phyloP scores from a whole-genome alignment of 2,797 vertebrate species.

The Acipenser oxyrinchus region DNA sequence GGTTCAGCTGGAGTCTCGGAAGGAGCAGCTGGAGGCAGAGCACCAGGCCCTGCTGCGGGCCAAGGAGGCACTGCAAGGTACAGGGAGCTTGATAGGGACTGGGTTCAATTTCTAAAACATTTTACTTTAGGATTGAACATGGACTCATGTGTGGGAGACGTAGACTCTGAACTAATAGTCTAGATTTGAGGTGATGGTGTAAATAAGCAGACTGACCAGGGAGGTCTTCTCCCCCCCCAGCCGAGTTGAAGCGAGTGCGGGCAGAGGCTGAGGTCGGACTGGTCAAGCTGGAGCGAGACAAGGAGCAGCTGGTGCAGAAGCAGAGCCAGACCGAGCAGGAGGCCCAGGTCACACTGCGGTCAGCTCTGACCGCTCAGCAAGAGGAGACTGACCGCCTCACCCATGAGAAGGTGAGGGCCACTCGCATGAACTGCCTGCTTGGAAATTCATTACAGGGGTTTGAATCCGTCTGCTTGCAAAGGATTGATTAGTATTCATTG shows the following conservation, averaged over 20 bases:
- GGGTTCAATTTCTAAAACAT: too few species aligned
- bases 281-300: constrained; percentile 62
- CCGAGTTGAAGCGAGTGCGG: constrained; percentile 58
- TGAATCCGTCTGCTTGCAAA: too few species aligned
- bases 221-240: constrained; percentile 41
- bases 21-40: constrained; percentile 72
- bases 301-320: constrained; percentile 55
- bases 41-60: constrained; percentile 56
- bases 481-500: too few species aligned
- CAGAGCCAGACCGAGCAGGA: constrained; percentile 58
- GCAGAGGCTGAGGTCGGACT: constrained; percentile 48
- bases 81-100: background rate
- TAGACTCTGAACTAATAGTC: too few species aligned
- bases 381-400: constrained; percentile 70
- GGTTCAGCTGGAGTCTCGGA: constrained; percentile 59
- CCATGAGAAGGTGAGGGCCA: constrained; percentile 63
- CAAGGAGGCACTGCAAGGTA: constrained; percentile 69
- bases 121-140: too few species aligned
- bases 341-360: constrained; percentile 57
- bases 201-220: background rate
- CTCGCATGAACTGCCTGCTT: too few species aligned
- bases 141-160: too few species aligned
- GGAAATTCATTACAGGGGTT: too few species aligned
- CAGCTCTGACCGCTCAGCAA: constrained; percentile 59
- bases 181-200: too few species aligned